Conservation (phyloP, 2,888 invertebrate species). For the Phlogophora meticulosa region DNA sequence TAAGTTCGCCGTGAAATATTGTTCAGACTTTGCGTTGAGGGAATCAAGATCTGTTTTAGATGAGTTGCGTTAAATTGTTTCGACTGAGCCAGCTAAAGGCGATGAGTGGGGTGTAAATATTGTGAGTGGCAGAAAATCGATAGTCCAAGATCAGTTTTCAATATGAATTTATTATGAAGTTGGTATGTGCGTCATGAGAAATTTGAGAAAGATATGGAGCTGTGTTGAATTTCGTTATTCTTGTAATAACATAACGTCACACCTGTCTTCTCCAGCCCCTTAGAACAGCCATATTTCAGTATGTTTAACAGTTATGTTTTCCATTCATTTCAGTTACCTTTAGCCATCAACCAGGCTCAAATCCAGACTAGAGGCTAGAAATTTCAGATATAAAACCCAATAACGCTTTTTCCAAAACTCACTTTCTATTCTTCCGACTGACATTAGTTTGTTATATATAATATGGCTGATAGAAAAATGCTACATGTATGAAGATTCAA, state of each 20-base stretch:
- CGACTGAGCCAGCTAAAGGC: constrained; percentile 27
- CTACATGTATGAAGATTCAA: background rate
- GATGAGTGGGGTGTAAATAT: constrained; percentile 32
- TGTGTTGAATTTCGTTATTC: background rate
- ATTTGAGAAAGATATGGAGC: background rate
- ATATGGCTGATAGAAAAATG: background rate
- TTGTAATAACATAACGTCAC: background rate
- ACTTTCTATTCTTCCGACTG: no score
- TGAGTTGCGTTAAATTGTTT: constrained; percentile 51
- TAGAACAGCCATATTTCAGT: no score
- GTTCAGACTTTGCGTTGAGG: constrained; percentile 44
- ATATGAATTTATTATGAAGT: constrained; percentile 43
- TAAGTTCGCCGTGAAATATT: constrained; percentile 62
- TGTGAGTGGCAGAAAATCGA: constrained; percentile 45
- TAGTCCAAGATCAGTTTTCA: constrained; percentile 31
- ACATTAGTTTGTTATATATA: no score
- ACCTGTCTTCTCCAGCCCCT: no score
- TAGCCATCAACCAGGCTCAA: no score
- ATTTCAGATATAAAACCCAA: no score
- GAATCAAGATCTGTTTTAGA: constrained; percentile 51
- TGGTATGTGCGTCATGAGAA: constrained; percentile 13
- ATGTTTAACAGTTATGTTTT: no score
- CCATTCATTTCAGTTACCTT: no score
- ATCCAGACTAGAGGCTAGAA: no score
- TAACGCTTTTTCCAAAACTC: no score